Evolutionary conservation across 2,113 vertebrate genomes (phyloP).

Genomic region (Tringa solitaria): DNA sequence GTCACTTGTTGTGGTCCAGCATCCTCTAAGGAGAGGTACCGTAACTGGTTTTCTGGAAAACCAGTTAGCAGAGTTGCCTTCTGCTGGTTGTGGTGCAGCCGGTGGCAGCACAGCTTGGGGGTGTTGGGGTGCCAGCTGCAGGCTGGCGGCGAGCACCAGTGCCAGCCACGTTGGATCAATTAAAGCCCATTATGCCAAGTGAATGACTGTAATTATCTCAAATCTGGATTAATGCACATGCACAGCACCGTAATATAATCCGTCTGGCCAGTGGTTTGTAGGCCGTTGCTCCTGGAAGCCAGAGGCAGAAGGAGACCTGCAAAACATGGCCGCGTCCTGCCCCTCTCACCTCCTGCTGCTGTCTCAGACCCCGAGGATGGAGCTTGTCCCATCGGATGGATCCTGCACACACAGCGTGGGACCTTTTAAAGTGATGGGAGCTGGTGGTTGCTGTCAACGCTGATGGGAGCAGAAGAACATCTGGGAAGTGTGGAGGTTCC

Average conservation of each 20-base stretch:
- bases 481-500: not conserved
- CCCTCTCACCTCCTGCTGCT: not conserved
- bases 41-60: not conserved
- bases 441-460: accelerated
- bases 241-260: constrained; percentile 7
- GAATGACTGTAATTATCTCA: constrained; percentile 65
- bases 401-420: not conserved
- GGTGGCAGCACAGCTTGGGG: not conserved
- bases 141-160: not conserved
- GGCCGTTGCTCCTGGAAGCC: not conserved
- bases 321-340: accelerated
- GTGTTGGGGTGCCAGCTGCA: not conserved
- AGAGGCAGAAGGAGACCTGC: not conserved
- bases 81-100: not conserved
- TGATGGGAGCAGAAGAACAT: not conserved
- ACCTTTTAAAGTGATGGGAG: accelerated
- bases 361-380: accelerated
- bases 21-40: not conserved
- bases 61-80: accelerated
- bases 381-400: accelerated
- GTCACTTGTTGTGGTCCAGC: not conserved
- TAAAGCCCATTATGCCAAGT: constrained; percentile 58
- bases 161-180: constrained; percentile 21
- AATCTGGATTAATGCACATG: constrained; percentile 47
- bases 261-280: not conserved